phyloP scores from a whole-genome alignment of 2,797 vertebrate genomes.

The Poeciliopsis infans region DNA sequence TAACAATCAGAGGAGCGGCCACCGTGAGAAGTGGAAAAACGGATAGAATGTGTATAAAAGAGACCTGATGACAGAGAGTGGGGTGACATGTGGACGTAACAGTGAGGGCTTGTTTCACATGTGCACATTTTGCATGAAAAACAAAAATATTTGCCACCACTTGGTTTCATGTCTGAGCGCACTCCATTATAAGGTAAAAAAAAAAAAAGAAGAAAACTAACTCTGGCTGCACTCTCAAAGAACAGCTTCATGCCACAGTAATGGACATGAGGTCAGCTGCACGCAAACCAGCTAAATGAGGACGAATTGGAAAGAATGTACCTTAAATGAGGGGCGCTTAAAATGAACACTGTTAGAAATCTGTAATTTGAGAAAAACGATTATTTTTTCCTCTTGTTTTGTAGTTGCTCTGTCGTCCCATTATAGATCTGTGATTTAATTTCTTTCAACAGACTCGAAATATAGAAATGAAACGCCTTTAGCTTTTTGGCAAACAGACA shows the following conservation, averaged over 20 bases:
- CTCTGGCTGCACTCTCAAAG: constrained; percentile 26
- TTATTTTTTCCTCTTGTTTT: too few species aligned
- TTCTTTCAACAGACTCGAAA: too few species aligned
- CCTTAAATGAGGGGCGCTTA: not conserved
- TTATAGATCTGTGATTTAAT: too few species aligned
- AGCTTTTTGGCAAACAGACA: too few species aligned
- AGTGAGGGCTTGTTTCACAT: constrained; percentile 64
- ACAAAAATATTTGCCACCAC: constrained; percentile 51
- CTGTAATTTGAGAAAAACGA: too few species aligned
- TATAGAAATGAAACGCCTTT: too few species aligned
- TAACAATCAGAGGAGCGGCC: constrained; percentile 27
- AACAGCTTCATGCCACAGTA: constrained; percentile 12
- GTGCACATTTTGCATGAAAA: constrained; percentile 40
- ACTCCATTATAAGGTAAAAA: constrained; percentile 5
- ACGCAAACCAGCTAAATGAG: not conserved
- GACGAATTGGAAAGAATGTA: not conserved
- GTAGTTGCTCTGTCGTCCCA: too few species aligned
- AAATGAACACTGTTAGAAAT: not conserved
- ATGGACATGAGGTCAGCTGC: constrained; percentile 1
- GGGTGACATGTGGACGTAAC: constrained; percentile 36
- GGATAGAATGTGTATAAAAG: constrained; percentile 2
- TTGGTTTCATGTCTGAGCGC: constrained; percentile 37
- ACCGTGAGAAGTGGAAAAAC: constrained; percentile 35
- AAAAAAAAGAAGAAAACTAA: constrained; percentile 25
- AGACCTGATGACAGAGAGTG: constrained; percentile 19